phyloP scores from a whole-genome alignment of 2,888 invertebrate genomes.

The Bombyx huttoni region DNA sequence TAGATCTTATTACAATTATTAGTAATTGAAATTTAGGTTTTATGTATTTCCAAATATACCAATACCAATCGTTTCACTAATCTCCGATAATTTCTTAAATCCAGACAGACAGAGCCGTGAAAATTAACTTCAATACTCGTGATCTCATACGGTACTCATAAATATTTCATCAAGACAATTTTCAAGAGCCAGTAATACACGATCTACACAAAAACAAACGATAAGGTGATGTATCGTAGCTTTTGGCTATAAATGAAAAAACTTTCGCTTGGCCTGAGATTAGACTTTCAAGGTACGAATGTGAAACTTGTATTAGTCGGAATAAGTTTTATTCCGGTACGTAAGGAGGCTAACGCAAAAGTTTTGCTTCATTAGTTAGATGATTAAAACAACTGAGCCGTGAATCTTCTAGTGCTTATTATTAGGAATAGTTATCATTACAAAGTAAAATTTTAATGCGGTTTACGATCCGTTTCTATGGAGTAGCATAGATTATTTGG shows the following conservation, averaged over 20 bases:
- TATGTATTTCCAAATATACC: no score
- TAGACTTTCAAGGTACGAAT: constrained; percentile 1
- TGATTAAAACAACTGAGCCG: not conserved
- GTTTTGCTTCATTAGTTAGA: not conserved
- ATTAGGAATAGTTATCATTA: no score
- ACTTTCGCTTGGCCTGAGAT: constrained; percentile 2
- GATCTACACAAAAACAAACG: not conserved
- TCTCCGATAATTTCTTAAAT: no score
- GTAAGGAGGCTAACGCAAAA: not conserved
- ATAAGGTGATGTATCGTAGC: not conserved
- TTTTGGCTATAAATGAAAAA: constrained; percentile 4
- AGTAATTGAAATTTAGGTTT: no score
- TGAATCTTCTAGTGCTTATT: not conserved
- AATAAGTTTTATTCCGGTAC: not conserved
- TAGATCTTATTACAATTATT: no score
- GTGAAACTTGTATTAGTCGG: constrained; percentile 1
- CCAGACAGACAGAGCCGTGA: no score
- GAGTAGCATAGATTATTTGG: no score
- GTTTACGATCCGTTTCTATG: no score
- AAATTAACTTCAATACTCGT: no score
- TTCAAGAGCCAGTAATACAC: not conserved
- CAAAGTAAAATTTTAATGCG: no score
- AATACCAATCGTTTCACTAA: no score
- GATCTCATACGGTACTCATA: not conserved
- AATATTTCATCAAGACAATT: not conserved